Conservation (phyloP, 2,113 vertebrate species). For the Rynchops niger region DNA sequence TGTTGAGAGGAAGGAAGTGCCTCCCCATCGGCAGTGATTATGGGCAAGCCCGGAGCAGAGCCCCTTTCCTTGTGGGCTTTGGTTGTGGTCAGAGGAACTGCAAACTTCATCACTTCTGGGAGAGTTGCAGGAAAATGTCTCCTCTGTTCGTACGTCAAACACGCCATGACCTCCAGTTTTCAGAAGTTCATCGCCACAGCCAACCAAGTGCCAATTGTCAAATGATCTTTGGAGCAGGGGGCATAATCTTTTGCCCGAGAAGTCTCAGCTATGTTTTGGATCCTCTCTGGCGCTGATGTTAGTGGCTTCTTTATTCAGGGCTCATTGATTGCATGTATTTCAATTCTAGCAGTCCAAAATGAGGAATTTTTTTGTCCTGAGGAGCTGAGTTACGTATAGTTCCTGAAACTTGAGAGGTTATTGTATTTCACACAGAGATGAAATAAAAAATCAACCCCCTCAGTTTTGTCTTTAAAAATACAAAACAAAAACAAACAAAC, state of each 20-base stretch:
- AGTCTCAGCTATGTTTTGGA: background rate
- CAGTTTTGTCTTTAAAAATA: background rate
- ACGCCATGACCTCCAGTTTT: background rate
- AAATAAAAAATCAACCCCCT: background rate
- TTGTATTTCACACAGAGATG: background rate
- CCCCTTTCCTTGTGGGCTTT: background rate
- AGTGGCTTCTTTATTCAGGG: background rate
- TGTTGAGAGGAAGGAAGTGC: constrained; percentile 12
- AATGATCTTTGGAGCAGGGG: background rate
- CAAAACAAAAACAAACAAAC: background rate
- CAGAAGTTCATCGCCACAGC: background rate
- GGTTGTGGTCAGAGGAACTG: background rate
- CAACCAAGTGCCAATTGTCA: background rate
- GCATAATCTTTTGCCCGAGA: background rate
- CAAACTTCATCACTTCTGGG: background rate
- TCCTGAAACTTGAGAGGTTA: background rate
- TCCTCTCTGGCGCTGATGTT: background rate
- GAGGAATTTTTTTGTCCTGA: background rate
- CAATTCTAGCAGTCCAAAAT: background rate
- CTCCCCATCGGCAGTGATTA: background rate
- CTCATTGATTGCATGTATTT: background rate
- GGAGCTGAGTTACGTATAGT: background rate
- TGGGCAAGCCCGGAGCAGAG: background rate
- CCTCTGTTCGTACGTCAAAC: background rate
- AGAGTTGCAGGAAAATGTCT: background rate